Base-by-base conservation (phyloP, 2,113 vertebrate species). In the Tringa solitaria region DNA sequence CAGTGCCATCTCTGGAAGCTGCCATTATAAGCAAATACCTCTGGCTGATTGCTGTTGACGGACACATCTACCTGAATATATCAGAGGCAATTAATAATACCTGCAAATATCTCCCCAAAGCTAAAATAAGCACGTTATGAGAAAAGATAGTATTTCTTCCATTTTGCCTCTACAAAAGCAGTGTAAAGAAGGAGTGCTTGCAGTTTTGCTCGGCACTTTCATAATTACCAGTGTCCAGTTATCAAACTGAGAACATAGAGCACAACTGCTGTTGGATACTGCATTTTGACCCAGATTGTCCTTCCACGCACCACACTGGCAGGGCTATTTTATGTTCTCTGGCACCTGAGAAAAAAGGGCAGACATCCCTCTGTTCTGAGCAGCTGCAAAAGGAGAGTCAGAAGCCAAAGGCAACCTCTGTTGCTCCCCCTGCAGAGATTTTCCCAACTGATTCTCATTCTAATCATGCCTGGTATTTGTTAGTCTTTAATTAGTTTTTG, bases 361-460 rank as follows among this genome's bases (percentile, higher is more conserved):
- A 80, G 48, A n/a, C 35, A 33, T 5, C 6, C 4, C 23, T 57
- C 9, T 13, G 0, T 27, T 81, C 14, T 65, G 24, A 0, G 0
- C 30, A 72, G 24, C 53, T 59, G 37, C 2, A 5, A 59, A 14
- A 69, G 10, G 8, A 72, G 19, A 53, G 8, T 12, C 35, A 84
- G 48, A 86, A 75, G 16, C 16, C 39, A 84, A 70, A 81, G 37
- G 28, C 24, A 33, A 48, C 4, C 19, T 8, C 32, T 45, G 7
- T 35, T 56, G n/a, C 24, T 76, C 19, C 64, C 32, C 32, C 18
- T 19, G 27, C 54, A 84, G 27, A 92, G 30, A 5, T 89, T 43
- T 20, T 33, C 45, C 23, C 56, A 43, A 0, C 8, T 59, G 56
- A 82, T 41, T 67, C 9, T 43, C 23, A n/a, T 68, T 68, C 32